These are phyloP conservation scores for Carettochelys insculpta DNA, from an alignment of 2,113 vertebrate genomes.

Conservation along the genomic window DNA sequence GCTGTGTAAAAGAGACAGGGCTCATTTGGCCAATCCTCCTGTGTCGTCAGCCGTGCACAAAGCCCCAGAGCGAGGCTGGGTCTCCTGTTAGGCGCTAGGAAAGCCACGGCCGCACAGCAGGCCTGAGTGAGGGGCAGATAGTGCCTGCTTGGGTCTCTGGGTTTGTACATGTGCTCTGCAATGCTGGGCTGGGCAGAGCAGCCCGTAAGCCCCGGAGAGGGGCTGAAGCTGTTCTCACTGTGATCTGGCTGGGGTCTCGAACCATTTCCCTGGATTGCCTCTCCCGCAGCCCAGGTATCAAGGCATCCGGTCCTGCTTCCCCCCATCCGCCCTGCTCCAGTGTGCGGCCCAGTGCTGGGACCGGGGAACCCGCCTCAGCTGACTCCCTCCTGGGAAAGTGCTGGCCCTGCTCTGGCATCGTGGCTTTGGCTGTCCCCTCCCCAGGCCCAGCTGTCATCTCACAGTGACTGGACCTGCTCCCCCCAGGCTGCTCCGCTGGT, in stretches of 20 bases:
- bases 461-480: too few species aligned
- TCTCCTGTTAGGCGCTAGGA: too few species aligned
- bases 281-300: background rate
- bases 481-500: background rate
- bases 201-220: background rate
- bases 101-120: background rate
- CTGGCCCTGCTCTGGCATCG: background rate
- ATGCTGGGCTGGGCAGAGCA: background rate
- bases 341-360: background rate
- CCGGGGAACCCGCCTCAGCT: background rate
- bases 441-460: background rate
- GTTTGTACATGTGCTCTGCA: background rate
- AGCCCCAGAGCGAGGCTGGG: too few species aligned
- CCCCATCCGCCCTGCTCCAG: too few species aligned
- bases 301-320: background rate
- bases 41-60: too few species aligned
- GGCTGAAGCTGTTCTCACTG: background rate
- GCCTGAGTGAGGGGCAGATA: background rate
- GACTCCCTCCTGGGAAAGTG: background rate
- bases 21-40: too few species aligned
- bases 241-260: background rate
- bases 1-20: too few species aligned
- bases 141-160: background rate
- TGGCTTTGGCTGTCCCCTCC: background rate
- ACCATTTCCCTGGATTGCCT: background rate